Evolutionary conservation across 1,140 invertebrate genomes (phyloP), one percentile per base, ranked within the genome.

Genomic region (Lordiphosa collinella): DNA sequence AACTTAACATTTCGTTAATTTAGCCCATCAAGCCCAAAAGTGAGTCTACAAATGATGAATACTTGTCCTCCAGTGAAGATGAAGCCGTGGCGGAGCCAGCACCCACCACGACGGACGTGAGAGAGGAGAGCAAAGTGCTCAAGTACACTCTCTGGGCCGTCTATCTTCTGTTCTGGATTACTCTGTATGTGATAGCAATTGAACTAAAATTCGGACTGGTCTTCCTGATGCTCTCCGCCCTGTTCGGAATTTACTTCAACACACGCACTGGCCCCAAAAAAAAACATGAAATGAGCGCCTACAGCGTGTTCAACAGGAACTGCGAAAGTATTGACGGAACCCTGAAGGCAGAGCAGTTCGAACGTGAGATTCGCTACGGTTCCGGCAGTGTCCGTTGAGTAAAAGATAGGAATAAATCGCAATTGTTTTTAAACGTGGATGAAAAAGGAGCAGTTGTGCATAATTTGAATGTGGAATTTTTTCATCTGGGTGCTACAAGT

Each of bases 271-370:
- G 91, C 6, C 92, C 92, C 12, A 95, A 92, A 85, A 92, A 91
- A 51, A n/a, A 88, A 37, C 93, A 93, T 31, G 96, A 97, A 92
- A 88, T 95, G 0, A 99, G 96, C 90, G 97, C 98, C 0, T 99
- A 99, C 89, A 99, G 97, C 50, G 98, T 99, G 0, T 99, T 99
- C 87, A 99, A 99, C 92, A 93, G 94, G 61, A 94, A 98, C 76
- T 99, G 96, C 90, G 92, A 96, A 87, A 92, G 95, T 47, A 95
- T 99, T 60, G 94, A 98, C 70, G 98, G 98, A 10, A 97, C 97
- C 1, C 90, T 99, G 2, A 97, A 96, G 59, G 95, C 97, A n/a
- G 96, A 99, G 88, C 96, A 99, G 80, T 95, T 99, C 88, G 96
- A 99, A 86, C 92, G 92, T 70, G 93, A 98, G 90, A 92, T 99